phyloP scores from a whole-genome alignment of 2,113 vertebrate species.

The Strix aluco region DNA sequence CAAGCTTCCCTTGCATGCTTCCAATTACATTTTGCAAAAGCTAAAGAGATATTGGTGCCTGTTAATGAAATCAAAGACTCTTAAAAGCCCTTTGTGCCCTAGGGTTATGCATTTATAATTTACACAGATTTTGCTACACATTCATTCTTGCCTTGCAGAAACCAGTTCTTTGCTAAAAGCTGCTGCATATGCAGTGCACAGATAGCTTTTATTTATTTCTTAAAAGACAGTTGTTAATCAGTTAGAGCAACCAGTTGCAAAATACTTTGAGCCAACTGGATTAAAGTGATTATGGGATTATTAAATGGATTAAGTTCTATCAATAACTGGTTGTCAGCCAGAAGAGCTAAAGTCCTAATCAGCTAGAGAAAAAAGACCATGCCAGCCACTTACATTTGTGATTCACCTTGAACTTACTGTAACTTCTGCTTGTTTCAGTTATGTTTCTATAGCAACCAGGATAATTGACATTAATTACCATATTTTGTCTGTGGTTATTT shows the following conservation, averaged over 20 bases:
- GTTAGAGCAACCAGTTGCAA: constrained; percentile 24
- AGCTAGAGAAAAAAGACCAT: constrained; percentile 30
- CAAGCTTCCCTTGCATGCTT: neutral
- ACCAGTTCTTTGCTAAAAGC: neutral
- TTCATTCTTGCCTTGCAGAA: neutral
- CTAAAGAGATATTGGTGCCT: neutral
- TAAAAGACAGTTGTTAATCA: constrained; percentile 52
- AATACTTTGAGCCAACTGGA: constrained; percentile 56
- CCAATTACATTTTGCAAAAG: neutral
- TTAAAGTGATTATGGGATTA: constrained; percentile 67
- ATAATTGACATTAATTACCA: constrained; percentile 72
- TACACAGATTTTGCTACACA: neutral
- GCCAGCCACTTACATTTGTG: constrained; percentile 3
- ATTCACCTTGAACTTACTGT: constrained; percentile 68
- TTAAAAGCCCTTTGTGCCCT: neutral
- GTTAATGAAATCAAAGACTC: neutral
- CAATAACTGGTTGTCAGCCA: constrained; percentile 54
- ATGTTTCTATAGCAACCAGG: constrained; percentile 66
- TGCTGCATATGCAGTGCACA: neutral
- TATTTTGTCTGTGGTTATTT: constrained; percentile 46
- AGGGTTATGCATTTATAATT: neutral
- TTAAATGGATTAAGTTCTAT: constrained; percentile 66
- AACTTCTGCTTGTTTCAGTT: constrained; percentile 61
- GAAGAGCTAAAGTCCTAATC: constrained; percentile 44
- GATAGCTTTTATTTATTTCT: constrained; percentile 41